Evolutionary conservation across 2,888 invertebrate genomes (phyloP).

Genomic region (Microplitis manilae): DNA sequence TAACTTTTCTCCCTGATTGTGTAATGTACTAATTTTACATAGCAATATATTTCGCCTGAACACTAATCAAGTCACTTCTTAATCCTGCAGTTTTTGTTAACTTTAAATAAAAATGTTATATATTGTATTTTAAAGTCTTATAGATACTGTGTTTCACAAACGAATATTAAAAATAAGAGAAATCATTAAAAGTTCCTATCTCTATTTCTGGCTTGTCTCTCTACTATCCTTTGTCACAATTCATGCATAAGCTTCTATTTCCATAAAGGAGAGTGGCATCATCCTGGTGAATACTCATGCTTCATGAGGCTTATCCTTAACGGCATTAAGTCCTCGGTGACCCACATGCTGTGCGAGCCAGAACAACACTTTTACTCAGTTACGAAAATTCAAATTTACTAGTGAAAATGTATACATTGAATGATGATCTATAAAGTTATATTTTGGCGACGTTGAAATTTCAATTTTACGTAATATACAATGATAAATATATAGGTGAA

Average conservation of each 20-base stretch:
- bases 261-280: conserved; percentile 66
- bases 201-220: neutral
- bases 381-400: conserved; percentile 40
- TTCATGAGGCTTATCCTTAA: conserved; percentile 64
- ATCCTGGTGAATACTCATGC: conserved; percentile 63
- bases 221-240: conserved; percentile 56
- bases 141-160: neutral
- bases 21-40: no score
- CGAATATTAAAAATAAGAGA: neutral
- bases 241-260: conserved; percentile 68
- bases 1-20: no score
- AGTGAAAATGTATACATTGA: neutral
- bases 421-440: neutral
- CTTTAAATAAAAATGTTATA: neutral
- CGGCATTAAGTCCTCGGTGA: conserved; percentile 62
- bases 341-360: conserved; percentile 65
- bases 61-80: neutral
- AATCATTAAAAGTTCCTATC: neutral
- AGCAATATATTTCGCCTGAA: neutral
- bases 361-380: conserved; percentile 60
- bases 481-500: no score
- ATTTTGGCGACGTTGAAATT: no score
- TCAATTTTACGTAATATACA: no score
- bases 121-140: neutral
- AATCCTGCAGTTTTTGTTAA: neutral